phyloP scores from a whole-genome alignment of 2,888 invertebrate species.

The Lochmaea capreae region DNA sequence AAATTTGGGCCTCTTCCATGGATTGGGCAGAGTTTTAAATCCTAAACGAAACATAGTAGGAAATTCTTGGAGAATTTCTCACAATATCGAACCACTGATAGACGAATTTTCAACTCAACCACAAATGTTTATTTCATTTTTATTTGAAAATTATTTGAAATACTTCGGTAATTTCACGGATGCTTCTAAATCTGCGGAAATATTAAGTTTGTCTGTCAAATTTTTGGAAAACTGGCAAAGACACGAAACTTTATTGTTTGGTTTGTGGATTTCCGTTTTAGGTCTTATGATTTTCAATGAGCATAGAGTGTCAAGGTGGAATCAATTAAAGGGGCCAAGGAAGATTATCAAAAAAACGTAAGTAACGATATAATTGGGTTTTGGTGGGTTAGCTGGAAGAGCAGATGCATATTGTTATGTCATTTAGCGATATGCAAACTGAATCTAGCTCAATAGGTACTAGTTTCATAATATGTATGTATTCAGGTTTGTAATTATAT shows the following conservation, averaged over 20 bases:
- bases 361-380: constrained; percentile 27
- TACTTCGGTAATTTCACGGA: constrained; percentile 71
- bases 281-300: constrained; percentile 80
- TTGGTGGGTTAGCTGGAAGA: no score
- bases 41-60: constrained; percentile 73
- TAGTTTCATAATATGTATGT: no score
- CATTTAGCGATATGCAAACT: no score
- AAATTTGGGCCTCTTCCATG: constrained; percentile 79
- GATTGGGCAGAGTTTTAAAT: constrained; percentile 80
- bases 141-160: constrained; percentile 79
- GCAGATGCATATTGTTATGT: no score
- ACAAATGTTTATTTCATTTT: constrained; percentile 74
- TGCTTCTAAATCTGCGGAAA: constrained; percentile 71
- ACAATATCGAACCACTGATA: constrained; percentile 75
- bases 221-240: constrained; percentile 75
- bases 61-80: constrained; percentile 68
- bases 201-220: constrained; percentile 78
- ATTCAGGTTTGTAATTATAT: no score
- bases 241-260: constrained; percentile 64
- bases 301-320: constrained; percentile 78
- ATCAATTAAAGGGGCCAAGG: constrained; percentile 73
- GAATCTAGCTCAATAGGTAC: no score
- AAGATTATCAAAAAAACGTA: constrained; percentile 55
- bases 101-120: constrained; percentile 77
- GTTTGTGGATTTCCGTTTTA: constrained; percentile 73